Conservation (phyloP, 1,140 invertebrate genomes). For the Teleopsis dalmanni region DNA sequence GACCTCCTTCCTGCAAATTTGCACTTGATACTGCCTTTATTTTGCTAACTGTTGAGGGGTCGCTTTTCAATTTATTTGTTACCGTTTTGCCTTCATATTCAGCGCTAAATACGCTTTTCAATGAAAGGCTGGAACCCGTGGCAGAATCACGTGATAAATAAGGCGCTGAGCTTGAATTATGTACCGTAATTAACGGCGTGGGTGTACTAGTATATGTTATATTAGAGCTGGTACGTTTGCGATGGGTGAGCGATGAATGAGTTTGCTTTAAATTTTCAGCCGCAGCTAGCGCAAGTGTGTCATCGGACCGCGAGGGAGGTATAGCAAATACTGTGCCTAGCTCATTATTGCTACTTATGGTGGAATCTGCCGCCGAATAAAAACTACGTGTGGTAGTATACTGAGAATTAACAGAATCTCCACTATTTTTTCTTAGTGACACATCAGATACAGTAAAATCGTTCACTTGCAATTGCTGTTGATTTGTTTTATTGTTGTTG, state of each 20-base stretch:
- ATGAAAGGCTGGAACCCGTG: conserved; percentile 46
- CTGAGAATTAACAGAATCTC: conserved; percentile 47
- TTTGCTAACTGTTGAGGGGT: conserved; percentile 22
- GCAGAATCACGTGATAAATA: conserved; percentile 49
- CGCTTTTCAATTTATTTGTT: too few species aligned
- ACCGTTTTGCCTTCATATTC: conserved; percentile 47
- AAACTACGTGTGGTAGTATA: conserved; percentile 32
- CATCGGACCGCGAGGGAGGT: conserved; percentile 68
- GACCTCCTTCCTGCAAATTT: conserved; percentile 44
- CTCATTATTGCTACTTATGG: conserved; percentile 21
- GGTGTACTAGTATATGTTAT: conserved; percentile 22
- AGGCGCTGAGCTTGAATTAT: conserved; percentile 34
- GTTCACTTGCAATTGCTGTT: conserved; percentile 48
- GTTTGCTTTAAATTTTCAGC: conserved; percentile 47
- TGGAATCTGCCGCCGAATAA: conserved; percentile 31
- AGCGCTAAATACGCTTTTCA: conserved; percentile 41
- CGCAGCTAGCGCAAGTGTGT: conserved; percentile 54
- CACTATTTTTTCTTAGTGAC: conserved; percentile 56
- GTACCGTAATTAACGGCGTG: conserved; percentile 27
- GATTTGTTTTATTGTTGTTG: conserved; percentile 13
- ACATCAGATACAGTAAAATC: conserved; percentile 45
- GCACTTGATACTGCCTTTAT: conserved; percentile 31
- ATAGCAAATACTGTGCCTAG: conserved; percentile 44
- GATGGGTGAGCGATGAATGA: conserved; percentile 26
- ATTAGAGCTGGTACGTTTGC: conserved; percentile 47